Evolutionary conservation across 2,888 invertebrate species (phyloP).

Genomic region (Lomographa bimaculata): DNA sequence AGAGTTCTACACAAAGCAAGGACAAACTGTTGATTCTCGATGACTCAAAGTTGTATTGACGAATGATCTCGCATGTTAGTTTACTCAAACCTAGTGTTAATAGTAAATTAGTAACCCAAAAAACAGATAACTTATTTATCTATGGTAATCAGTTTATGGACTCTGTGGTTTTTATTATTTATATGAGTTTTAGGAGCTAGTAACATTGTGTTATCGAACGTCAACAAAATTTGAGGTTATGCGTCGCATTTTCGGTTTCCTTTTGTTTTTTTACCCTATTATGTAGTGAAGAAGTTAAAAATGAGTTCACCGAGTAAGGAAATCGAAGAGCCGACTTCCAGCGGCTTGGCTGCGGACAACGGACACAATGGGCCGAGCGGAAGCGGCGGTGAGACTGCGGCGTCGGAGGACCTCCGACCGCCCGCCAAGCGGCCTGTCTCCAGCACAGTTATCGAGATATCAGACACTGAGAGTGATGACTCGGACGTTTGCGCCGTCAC

Average conservation of each 20-base stretch:
- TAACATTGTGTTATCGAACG: no score
- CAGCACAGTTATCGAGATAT: conserved; percentile 71
- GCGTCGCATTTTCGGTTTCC: conserved; percentile 68
- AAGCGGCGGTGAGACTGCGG: conserved; percentile 41
- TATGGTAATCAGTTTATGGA: no score
- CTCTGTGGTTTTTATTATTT: no score
- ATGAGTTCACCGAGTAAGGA: conserved; percentile 74
- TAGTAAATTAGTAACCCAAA: no score
- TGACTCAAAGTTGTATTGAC: no score
- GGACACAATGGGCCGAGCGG: conserved; percentile 43
- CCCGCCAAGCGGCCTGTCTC: conserved; percentile 69
- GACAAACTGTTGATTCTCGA: no score
- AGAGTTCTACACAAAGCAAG: no score
- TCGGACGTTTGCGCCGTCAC: conserved; percentile 80
- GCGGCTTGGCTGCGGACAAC: conserved; percentile 44
- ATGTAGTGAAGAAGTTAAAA: conserved; percentile 64
- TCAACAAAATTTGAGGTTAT: conserved; percentile 76
- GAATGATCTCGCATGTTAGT: no score
- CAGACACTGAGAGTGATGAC: conserved; percentile 77
- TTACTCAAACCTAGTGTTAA: no score
- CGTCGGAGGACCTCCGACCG: conserved; percentile 51
- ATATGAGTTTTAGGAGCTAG: no score
- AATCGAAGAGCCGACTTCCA: conserved; percentile 65
- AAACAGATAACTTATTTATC: no score
- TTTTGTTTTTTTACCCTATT: conserved; percentile 69